Percentiles rank a stretch among this genome's conserved stretches.
phyloP scores from a whole-genome alignment of 2,888 invertebrate genomes.

The Entomobrya proxima region DNA sequence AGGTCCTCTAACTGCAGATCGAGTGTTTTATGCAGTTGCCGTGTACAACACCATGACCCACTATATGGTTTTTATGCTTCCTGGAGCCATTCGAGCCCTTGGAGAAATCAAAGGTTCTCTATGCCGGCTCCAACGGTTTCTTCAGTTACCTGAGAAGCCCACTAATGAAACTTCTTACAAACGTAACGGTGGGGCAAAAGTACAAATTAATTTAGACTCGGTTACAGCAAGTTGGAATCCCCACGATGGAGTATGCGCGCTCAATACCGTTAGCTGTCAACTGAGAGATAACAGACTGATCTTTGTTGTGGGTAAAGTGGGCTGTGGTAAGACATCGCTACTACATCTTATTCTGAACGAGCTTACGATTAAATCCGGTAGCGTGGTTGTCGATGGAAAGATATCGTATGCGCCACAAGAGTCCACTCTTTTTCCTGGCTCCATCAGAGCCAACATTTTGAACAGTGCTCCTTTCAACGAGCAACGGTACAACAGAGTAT shows the following conservation, averaged over 20 bases:
- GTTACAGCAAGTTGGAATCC: conserved; percentile 24
- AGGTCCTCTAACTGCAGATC: conserved; percentile 49
- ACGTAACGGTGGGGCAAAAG: neutral
- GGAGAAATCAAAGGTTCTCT: conserved; percentile 76
- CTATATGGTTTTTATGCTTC: conserved; percentile 64
- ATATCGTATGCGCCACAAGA: conserved; percentile 77
- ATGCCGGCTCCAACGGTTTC: conserved; percentile 28
- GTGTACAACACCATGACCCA: conserved; percentile 46
- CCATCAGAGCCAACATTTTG: conserved; percentile 93
- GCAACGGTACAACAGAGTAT: conserved; percentile 77
- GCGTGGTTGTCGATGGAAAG: conserved; percentile 77
- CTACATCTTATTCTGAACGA: conserved; percentile 78
- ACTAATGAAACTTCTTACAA: neutral
- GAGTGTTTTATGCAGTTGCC: conserved; percentile 51
- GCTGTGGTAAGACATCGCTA: conserved; percentile 72
- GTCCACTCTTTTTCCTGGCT: conserved; percentile 86
- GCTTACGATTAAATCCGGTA: conserved; percentile 77
- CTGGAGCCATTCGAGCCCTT: conserved; percentile 80
- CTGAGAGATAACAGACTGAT: conserved; percentile 60
- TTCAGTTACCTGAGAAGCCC: conserved; percentile 39
- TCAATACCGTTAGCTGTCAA: conserved; percentile 53
- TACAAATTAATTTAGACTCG: neutral
- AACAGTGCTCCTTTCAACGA: conserved; percentile 85
- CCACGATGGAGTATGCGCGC: neutral
- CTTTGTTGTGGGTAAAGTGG: conserved; percentile 69